phyloP scores from a whole-genome alignment of 2,888 invertebrate genomes.

The Troides oblongomaculatus region DNA sequence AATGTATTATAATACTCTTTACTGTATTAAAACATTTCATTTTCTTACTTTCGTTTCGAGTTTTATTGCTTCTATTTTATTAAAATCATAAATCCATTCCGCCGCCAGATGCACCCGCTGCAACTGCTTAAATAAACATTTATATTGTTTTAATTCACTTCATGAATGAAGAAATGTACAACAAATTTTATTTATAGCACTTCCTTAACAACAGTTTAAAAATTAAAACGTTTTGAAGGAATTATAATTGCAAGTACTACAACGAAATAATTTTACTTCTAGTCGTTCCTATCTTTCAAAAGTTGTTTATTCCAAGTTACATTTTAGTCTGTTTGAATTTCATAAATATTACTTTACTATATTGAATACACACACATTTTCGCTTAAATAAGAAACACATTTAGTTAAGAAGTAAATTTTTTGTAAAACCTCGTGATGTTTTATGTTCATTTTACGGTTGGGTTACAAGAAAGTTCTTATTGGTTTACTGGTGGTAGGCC shows the following conservation, averaged over 20 bases:
- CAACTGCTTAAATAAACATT: slow-evolving; percentile 11
- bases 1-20: neutral
- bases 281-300: too few species aligned
- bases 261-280: too few species aligned
- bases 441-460: too few species aligned
- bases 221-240: neutral
- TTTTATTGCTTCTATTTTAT: slow-evolving; percentile 13
- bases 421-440: too few species aligned
- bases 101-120: slow-evolving; percentile 8
- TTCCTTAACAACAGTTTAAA: neutral
- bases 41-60: slow-evolving; percentile 2
- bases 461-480: too few species aligned
- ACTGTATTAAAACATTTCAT: neutral
- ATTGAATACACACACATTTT: too few species aligned
- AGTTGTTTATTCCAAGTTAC: too few species aligned
- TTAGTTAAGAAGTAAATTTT: too few species aligned
- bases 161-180: neutral
- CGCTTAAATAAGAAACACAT: too few species aligned
- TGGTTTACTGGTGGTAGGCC: too few species aligned
- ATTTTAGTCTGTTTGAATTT: too few species aligned
- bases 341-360: too few species aligned
- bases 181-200: neutral
- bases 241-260: neutral
- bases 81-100: slow-evolving; percentile 20
- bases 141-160: slow-evolving; percentile 7